phyloP scores from a whole-genome alignment of 2,888 invertebrate genomes.

The Epinotia brunnichana region DNA sequence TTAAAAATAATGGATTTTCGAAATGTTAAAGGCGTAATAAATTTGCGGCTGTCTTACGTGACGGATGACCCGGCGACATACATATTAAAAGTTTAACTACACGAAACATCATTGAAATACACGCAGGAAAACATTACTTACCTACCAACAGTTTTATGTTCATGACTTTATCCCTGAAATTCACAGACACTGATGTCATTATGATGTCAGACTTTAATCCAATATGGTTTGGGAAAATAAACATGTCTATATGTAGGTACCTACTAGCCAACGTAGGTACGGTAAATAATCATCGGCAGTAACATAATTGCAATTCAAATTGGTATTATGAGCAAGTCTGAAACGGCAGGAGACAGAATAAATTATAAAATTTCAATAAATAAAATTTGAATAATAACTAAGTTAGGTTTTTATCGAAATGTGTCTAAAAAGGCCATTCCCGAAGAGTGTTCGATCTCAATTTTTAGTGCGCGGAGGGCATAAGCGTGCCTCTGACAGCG shows the following conservation, averaged over 20 bases:
- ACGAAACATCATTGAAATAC: neutral
- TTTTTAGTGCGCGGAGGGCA: too few relatives aligned
- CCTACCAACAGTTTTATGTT: conserved; percentile 4
- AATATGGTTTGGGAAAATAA: neutral
- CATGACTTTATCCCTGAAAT: conserved; percentile 8
- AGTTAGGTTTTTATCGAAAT: too few relatives aligned
- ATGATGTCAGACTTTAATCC: neutral
- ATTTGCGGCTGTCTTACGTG: conserved; percentile 17
- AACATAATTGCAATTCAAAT: neutral
- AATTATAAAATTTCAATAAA: neutral
- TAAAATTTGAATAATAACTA: too few relatives aligned
- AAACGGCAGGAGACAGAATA: neutral
- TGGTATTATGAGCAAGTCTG: neutral
- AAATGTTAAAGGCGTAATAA: conserved; percentile 22
- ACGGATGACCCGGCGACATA: conserved; percentile 32
- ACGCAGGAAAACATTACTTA: conserved; percentile 7
- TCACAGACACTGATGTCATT: neutral
- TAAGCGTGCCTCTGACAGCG: too few relatives aligned
- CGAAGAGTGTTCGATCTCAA: too few relatives aligned
- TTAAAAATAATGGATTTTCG: conserved; percentile 23
- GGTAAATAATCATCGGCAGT: neutral
- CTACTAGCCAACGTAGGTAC: neutral
- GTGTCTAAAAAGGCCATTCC: too few relatives aligned
- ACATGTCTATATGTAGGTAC: neutral
- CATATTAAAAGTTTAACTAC: conserved; percentile 34